Conservation (phyloP, 2,113 vertebrate species). For the Stictonetta naevosa region DNA sequence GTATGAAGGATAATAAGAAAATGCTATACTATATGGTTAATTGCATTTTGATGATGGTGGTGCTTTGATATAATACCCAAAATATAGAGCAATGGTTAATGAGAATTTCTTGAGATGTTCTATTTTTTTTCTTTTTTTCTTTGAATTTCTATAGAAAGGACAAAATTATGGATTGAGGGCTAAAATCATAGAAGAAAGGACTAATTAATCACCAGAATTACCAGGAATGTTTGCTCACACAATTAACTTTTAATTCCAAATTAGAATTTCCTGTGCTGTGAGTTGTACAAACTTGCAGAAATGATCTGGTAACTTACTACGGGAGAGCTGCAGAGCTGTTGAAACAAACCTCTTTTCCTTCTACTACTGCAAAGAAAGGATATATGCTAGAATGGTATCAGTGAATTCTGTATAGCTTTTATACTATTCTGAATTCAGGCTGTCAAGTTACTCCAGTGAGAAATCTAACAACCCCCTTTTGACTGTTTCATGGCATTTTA, state of each 20-base stretch:
- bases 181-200: not conserved
- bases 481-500: not conserved
- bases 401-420: not conserved
- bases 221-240: not conserved
- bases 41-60: not conserved
- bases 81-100: not conserved
- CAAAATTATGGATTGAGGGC: not conserved
- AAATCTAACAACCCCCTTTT: not conserved
- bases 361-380: not conserved
- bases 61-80: not conserved
- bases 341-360: not conserved
- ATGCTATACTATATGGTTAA: not conserved
- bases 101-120: not conserved
- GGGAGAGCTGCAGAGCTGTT: not conserved
- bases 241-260: not conserved
- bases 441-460: not conserved
- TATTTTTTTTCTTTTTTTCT: not conserved
- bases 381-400: no score
- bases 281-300: not conserved
- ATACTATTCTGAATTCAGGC: rapidly evolving
- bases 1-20: not conserved
- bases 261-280: not conserved
- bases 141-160: not conserved
- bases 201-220: not conserved
- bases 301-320: not conserved